These are phyloP conservation scores for Lophura nycthemera DNA, from an alignment of 2,113 vertebrate species.

Conservation along the genomic window DNA sequence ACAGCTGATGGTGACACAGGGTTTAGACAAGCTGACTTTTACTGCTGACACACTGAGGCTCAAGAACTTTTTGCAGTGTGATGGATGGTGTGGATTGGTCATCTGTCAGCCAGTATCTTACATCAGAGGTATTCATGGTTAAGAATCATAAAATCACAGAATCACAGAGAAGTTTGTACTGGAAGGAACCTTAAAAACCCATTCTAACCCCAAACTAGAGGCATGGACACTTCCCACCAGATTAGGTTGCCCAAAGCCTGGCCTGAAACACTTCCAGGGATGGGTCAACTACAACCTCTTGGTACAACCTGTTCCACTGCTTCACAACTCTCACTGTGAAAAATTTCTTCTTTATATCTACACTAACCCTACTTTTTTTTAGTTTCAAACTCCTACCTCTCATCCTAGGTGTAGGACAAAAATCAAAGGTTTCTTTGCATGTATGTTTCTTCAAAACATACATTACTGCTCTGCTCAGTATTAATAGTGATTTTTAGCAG, in stretches of 20 bases:
- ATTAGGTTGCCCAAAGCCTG: background rate
- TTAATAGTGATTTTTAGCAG: background rate
- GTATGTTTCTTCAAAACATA: background rate
- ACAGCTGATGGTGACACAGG: background rate
- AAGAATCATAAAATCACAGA: background rate
- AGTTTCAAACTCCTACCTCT: background rate
- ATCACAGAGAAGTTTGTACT: background rate
- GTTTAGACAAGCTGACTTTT: conserved; percentile 19
- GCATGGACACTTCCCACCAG: background rate
- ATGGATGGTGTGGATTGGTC: background rate
- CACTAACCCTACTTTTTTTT: background rate
- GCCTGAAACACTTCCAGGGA: background rate
- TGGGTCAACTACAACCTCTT: background rate
- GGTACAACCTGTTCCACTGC: background rate
- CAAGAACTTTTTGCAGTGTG: background rate
- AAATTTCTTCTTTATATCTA: background rate
- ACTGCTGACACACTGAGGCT: background rate
- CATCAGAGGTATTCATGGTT: background rate
- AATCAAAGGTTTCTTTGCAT: background rate
- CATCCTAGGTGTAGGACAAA: background rate
- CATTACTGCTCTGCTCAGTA: background rate
- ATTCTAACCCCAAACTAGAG: background rate
- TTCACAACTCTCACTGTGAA: background rate
- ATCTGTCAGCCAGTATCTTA: conserved; percentile 36
- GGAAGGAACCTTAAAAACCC: background rate